Percentiles rank a stretch among this genome's conserved stretches.
phyloP scores from a whole-genome alignment of 2,113 vertebrate species.

The Labrus mixtus region DNA sequence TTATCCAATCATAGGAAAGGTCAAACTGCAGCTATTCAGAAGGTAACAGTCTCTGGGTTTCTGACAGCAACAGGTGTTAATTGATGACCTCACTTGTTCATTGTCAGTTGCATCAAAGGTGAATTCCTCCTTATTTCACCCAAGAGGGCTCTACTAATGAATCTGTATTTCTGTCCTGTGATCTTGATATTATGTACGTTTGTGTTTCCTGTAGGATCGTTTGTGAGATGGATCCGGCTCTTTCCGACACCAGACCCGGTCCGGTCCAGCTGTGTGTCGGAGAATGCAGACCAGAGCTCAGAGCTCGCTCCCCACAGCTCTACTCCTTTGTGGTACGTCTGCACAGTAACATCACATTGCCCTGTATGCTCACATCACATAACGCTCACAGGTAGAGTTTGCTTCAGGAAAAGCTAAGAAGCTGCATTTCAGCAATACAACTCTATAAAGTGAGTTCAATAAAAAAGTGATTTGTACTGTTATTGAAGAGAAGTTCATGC shows the following conservation, averaged over 20 bases:
- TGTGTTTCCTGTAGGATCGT: slow-evolving; percentile 88
- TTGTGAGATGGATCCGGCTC: slow-evolving; percentile 93
- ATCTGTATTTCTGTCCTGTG: too few species aligned
- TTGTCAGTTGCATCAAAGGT: too few species aligned
- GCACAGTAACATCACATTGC: neutral
- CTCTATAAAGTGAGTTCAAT: slow-evolving; percentile 13
- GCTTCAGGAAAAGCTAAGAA: neutral
- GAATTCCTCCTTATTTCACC: neutral
- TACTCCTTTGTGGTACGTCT: slow-evolving; percentile 94
- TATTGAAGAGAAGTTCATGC: slow-evolving; percentile 15
- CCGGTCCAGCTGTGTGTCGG: slow-evolving; percentile 94
- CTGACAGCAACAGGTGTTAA: too few species aligned
- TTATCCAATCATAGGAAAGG: too few species aligned
- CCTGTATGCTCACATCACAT: neutral
- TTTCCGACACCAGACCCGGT: slow-evolving; percentile 85
- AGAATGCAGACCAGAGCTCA: slow-evolving; percentile 95
- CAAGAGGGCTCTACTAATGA: too few species aligned
- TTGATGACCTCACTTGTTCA: too few species aligned
- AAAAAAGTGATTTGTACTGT: slow-evolving; percentile 16
- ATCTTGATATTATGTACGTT: too few species aligned
- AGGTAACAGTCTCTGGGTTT: too few species aligned
- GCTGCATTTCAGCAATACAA: neutral
- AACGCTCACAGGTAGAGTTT: neutral
- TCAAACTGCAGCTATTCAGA: too few species aligned
- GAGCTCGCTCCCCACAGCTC: slow-evolving; percentile 90